Evolutionary conservation across 2,888 invertebrate genomes (phyloP), one percentile per base, ranked within the genome.

Genomic region (Dasysyrphus albostriatus): DNA sequence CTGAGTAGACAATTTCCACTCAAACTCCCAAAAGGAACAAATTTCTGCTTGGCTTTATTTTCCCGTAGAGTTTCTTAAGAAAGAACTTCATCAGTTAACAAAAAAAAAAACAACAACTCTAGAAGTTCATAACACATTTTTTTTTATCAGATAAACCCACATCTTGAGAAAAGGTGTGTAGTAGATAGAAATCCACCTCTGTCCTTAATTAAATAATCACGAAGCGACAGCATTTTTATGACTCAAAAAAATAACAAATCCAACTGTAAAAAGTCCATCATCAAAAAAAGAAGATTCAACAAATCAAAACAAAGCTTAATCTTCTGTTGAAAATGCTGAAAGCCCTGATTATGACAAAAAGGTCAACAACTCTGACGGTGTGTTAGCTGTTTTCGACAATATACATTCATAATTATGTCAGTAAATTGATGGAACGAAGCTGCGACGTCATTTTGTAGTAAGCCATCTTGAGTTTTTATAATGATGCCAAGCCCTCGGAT

Each of bases 341-440:
- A 39, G 8, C n/a, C 8, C 12, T 49, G 8, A 19, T 67, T 67
- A 49, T 14, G 16, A 19, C 19, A 24, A 72, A 75, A 72, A 59
- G 81, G 81, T 84, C 84, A 84, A 81, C 84, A 80, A 76, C 65
- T 78, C 37, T 29, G 3, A 54, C 14, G 32, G 9, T 37, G 0
- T 8, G 59, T 39, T 49, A 29, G 32, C n/a, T 42, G n/a, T 42
- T 59, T 42, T 49, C 12, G 24, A 54, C 70, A 19, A n/a, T 16
- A 44, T 24, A 24, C 24, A n/a, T n/a, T n/a, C n/a, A 24, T 56
- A 67, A 32, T 61, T 79, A 76, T 74, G 75, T 83, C 75, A 75
- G 56, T 29, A 47, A 42, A 49, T 74, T 19, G 37, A 59, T 54
- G n/a, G 19, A 9, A 29, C 10, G 5, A 39, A 10, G 14, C 32